phyloP scores from a whole-genome alignment of 2,888 invertebrate genomes.

The Drosophila kuntzei region DNA sequence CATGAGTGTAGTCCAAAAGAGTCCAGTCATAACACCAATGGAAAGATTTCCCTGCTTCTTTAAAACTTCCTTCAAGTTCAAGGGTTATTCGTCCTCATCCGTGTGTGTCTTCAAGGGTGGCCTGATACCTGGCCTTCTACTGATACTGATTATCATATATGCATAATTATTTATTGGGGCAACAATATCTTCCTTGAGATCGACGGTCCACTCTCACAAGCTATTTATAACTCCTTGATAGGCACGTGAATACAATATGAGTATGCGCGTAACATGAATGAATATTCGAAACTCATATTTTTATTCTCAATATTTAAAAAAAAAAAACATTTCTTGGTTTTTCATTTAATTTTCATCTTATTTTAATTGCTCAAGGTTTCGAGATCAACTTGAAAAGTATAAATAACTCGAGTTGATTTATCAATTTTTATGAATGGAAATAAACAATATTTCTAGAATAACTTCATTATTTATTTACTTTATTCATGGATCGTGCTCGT shows the following conservation, averaged over 20 bases:
- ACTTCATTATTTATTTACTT: no score
- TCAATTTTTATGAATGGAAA: no score
- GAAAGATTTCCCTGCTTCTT: constrained; percentile 1
- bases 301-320: background rate
- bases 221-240: no score
- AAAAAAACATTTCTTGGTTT: no score
- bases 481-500: no score
- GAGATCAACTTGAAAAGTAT: no score
- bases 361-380: no score
- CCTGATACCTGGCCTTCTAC: background rate
- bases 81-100: background rate
- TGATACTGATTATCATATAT: constrained; percentile 1
- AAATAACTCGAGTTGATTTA: no score
- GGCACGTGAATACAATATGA: background rate
- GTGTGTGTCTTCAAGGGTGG: background rate
- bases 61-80: background rate
- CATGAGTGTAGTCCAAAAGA: constrained; percentile 1
- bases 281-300: background rate
- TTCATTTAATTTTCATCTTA: no score
- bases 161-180: constrained; percentile 2
- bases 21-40: background rate
- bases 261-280: background rate
- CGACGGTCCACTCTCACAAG: background rate
- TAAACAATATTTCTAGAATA: no score
- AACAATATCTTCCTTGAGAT: background rate